These are phyloP conservation scores for Brachionus koreanus DNA, from an alignment of 1,140 invertebrate species.

Conservation along the genomic window DNA sequence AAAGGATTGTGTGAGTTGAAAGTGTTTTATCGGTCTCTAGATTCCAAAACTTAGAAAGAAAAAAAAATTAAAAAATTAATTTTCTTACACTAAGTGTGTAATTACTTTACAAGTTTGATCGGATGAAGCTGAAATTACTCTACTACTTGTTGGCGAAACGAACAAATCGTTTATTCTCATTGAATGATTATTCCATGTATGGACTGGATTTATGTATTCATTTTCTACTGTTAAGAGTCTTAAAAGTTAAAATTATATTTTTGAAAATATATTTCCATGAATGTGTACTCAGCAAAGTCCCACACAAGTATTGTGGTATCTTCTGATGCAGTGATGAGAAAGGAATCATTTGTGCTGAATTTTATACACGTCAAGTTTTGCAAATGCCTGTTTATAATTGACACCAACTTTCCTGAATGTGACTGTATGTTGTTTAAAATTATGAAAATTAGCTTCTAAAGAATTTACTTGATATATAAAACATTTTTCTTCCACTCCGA, in stretches of 20 bases:
- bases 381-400: background rate
- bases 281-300: slow-evolving; percentile 2
- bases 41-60: slow-evolving; percentile 24
- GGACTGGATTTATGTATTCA: slow-evolving; percentile 28
- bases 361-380: slow-evolving; percentile 38
- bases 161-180: slow-evolving; percentile 43
- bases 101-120: slow-evolving; percentile 43
- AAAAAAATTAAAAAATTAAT: background rate
- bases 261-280: background rate
- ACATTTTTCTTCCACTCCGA: slow-evolving; percentile 27
- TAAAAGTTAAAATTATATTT: background rate
- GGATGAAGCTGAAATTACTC: slow-evolving; percentile 24
- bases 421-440: background rate
- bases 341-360: background rate
- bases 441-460: background rate
- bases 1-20: background rate
- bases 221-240: slow-evolving; percentile 16
- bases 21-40: background rate
- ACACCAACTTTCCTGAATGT: slow-evolving; percentile 13
- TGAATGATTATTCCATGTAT: slow-evolving; percentile 38
- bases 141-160: background rate
- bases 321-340: slow-evolving; percentile 21
- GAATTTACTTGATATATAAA: slow-evolving; percentile 38
- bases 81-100: background rate
- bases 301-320: slow-evolving; percentile 43